Conservation (phyloP, 2,113 vertebrate species). For the Garra rufa region DNA sequence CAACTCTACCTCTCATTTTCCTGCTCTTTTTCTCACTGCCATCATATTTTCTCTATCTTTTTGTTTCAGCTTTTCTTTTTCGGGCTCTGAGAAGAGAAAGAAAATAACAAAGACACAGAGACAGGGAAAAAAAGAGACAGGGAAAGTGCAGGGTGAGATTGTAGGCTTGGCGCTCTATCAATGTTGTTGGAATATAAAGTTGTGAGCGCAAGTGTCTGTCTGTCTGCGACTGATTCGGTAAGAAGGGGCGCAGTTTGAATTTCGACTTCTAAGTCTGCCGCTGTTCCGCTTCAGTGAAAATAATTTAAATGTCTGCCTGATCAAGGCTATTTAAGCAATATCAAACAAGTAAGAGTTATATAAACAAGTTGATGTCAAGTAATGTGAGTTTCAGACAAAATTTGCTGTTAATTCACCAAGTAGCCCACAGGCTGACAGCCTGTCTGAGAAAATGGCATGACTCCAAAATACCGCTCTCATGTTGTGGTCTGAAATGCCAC, state of each 20-base stretch:
- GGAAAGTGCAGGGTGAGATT: slow-evolving; percentile 4
- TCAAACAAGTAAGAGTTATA: not conserved
- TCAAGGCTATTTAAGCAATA: slow-evolving; percentile 9
- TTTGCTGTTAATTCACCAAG: not conserved
- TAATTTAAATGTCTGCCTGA: not conserved
- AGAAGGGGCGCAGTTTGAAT: not conserved
- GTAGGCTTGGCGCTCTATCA: slow-evolving; percentile 3
- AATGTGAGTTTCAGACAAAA: not conserved
- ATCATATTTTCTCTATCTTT: not conserved
- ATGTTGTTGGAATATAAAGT: not conserved
- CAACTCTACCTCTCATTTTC: slow-evolving; percentile 31
- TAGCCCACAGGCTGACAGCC: not conserved
- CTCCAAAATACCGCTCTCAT: not conserved
- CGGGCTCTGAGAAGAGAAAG: not conserved
- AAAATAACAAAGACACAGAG: slow-evolving; percentile 11
- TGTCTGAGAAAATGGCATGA: not conserved
- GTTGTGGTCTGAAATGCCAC: not conserved
- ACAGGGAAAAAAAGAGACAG: not conserved
- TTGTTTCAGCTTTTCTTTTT: not conserved
- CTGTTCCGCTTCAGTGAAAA: not conserved
- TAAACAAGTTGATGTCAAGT: not conserved
- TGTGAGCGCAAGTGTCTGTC: not conserved
- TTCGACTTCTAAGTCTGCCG: not conserved
- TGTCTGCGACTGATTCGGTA: not conserved
- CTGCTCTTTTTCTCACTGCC: not conserved